Percentiles rank a stretch among this genome's conserved stretches.
These are phyloP conservation scores for Anastrepha ludens DNA, from an alignment of 1,140 invertebrate genomes.

Conservation along the genomic window DNA sequence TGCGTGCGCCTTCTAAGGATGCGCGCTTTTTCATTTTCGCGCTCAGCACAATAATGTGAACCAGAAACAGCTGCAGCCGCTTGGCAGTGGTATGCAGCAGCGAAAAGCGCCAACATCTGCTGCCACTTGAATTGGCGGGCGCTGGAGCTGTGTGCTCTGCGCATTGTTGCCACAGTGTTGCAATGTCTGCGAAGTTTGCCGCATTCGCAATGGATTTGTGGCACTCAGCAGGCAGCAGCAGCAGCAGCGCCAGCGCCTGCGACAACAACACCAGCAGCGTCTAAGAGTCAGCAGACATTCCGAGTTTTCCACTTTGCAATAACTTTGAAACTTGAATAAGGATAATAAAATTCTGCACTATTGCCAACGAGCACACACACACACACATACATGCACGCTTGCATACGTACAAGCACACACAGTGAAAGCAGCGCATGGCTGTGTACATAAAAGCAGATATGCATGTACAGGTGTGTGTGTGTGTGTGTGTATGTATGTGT, in stretches of 20 bases:
- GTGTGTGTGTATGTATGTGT: neutral
- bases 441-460: too few species aligned
- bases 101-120: constrained; percentile 13
- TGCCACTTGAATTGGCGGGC: neutral
- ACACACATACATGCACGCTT: neutral
- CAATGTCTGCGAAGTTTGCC: constrained; percentile 70
- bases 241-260: constrained; percentile 34
- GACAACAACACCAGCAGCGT: constrained; percentile 19
- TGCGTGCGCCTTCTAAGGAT: neutral
- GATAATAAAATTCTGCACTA: constrained; percentile 54
- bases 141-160: neutral
- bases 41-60: neutral
- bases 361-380: neutral
- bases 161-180: neutral
- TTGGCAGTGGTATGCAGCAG: neutral
- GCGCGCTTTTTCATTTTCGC: constrained; percentile 30
- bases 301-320: constrained; percentile 41
- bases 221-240: neutral
- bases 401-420: neutral
- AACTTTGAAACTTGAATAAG: constrained; percentile 54
- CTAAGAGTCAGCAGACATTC: constrained; percentile 54
- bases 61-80: neutral
- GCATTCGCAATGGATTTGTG: constrained; percentile 2
- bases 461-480: neutral
- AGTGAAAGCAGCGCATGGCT: neutral